phyloP scores from a whole-genome alignment of 2,888 invertebrate genomes.

The Dendrolimus pini region DNA sequence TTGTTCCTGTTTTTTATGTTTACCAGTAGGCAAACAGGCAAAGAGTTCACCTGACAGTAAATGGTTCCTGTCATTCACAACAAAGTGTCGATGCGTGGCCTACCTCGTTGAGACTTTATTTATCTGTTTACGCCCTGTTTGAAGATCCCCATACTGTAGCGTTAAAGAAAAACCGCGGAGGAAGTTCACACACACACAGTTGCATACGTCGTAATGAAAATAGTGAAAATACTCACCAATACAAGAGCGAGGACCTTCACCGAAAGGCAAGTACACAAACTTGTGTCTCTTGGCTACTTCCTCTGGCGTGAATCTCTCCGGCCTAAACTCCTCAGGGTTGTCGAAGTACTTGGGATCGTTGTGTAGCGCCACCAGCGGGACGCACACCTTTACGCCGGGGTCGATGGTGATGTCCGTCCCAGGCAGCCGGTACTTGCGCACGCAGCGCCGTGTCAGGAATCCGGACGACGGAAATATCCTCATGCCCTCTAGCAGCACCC shows the following conservation, averaged over 20 bases:
- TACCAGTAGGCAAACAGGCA: too few species aligned
- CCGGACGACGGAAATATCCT: conserved; percentile 42
- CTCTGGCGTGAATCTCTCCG: conserved; percentile 41
- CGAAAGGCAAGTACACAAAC: conserved; percentile 48
- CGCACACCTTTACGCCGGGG: conserved; percentile 15
- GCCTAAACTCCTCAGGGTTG: conserved; percentile 36
- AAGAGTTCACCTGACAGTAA: too few species aligned
- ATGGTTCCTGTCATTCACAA: too few species aligned
- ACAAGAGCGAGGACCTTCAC: conserved; percentile 49
- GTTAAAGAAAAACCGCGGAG: too few species aligned
- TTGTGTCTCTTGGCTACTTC: conserved; percentile 27
- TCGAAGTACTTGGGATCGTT: conserved; percentile 45
- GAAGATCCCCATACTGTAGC: too few species aligned
- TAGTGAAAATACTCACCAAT: conserved; percentile 33
- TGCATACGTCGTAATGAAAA: too few species aligned
- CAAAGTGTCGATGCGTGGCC: too few species aligned
- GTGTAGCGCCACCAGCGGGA: conserved; percentile 28
- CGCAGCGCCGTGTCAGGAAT: conserved; percentile 28
- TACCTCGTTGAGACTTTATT: too few species aligned
- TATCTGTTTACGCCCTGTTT: too few species aligned
- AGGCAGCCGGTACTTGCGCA: conserved; percentile 28
- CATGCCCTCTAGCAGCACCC: conserved; percentile 46
- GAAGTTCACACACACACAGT: conserved; percentile 1
- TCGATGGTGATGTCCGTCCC: conserved; percentile 34
- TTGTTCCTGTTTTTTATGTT: too few species aligned